Conservation (phyloP, 2,797 vertebrate species). For the Clarias laeviceps region DNA sequence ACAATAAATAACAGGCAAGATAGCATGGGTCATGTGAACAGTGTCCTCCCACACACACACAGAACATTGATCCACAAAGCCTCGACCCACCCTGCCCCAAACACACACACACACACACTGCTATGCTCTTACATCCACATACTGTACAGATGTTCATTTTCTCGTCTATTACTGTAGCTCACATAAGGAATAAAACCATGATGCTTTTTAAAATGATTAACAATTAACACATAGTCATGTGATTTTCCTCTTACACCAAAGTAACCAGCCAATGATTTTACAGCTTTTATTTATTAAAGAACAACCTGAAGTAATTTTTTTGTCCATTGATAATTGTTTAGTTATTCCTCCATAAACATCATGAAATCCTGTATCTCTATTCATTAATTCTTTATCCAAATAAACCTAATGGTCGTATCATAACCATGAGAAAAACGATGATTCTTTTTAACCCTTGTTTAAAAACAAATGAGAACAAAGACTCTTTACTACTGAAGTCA, state of each 20-base stretch:
- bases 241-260: background rate
- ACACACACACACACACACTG: too few species aligned
- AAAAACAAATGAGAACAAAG: background rate
- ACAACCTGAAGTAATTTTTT: background rate
- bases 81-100: background rate
- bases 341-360: background rate
- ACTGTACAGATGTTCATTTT: background rate
- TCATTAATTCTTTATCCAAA: too few species aligned
- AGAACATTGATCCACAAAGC: slow-evolving; percentile 1
- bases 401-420: too few species aligned
- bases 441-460: background rate
- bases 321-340: background rate
- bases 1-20: background rate
- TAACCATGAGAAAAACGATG: too few species aligned
- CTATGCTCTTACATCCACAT: background rate
- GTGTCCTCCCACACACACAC: slow-evolving; percentile 25
- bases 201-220: background rate
- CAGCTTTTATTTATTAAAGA: background rate
- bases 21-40: slow-evolving; percentile 7
- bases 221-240: background rate
- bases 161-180: background rate
- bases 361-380: too few species aligned
- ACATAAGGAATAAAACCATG: background rate
- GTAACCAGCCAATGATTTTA: background rate
- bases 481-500: background rate